phyloP scores from a whole-genome alignment of 1,140 invertebrate species.

The Drosophila ficusphila region DNA sequence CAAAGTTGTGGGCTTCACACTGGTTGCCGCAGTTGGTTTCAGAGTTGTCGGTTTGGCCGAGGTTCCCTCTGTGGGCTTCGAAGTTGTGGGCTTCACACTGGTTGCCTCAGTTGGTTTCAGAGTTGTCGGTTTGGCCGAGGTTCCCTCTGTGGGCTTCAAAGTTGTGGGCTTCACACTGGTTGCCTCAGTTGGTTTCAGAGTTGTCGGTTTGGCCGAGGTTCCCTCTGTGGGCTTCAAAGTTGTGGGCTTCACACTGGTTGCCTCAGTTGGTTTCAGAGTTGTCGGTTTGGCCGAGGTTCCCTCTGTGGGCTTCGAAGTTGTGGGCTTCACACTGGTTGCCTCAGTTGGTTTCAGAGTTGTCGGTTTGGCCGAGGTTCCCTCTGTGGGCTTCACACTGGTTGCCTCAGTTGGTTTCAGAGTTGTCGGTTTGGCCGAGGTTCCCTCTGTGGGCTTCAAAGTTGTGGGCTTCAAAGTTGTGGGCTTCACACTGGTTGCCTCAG shows the following conservation, averaged over 20 bases:
- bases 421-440: not conserved
- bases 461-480: conserved; percentile 12
- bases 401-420: not conserved
- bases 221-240: not conserved
- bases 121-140: not conserved
- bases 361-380: not conserved
- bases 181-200: not conserved
- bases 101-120: not conserved
- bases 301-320: not conserved
- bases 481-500: not conserved
- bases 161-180: not conserved
- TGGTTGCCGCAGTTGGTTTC: not conserved
- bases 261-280: not conserved
- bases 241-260: not conserved
- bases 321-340: not conserved
- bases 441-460: not conserved
- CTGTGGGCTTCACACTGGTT: not conserved
- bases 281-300: not conserved
- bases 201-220: not conserved
- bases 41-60: not conserved
- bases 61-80: not conserved
- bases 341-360: not conserved
- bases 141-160: not conserved
- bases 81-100: not conserved
- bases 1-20: not conserved